Base-by-base conservation (phyloP, 2,797 vertebrate species). In the Pangasius mekongensis region DNA sequence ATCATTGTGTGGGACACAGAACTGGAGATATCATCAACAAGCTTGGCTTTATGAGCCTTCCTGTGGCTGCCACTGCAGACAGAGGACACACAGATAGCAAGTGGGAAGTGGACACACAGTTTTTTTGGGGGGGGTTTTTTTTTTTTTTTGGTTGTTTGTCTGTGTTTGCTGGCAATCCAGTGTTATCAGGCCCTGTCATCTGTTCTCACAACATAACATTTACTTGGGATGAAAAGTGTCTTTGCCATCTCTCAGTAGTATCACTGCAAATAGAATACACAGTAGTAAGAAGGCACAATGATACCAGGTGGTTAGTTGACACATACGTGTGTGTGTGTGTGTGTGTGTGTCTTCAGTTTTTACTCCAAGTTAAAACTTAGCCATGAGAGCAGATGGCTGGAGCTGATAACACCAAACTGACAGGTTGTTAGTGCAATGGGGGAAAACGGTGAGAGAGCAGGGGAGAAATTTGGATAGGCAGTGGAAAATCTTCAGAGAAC, bases 61-160 rank as follows among this genome's bases (percentile, higher is more conserved):
- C 96, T 97, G 96, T 97, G 95, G 95, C 95, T 93, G 93, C 92
- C 93, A 94, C 94, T 94, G 93, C 86, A 93, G 89, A 66, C 92
- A 76, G 58, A 85, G 82, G 81, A 56, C 82, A 88, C 56, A 69
- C 86, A 90, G 89, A 90, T 92, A 92, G 89, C 30, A 43, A 80
- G 64, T 64, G 87, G 84, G 88, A 90, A 89, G 89, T 85, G 84
- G 86, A 89, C 83, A 89, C 83, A 33, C 47, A 36, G 0, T 77
- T 85, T 74, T 89, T 83, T 91, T 33, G n/a, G n/a, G n/a, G n/a
- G n/a, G n/a, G n/a, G n/a, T 85, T 66, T 27, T 64, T 33, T 87
- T 91, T 62, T 90, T 87, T 89, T 73, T 36, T 56, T 24, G 33
- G 11, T 52, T 88, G 77, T 66, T 83, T 81, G 20, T 62, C 85